Percentiles rank a stretch among this genome's conserved stretches.
Conservation (phyloP, 2,113 vertebrate genomes). For the Rattus norvegicus region GRCr8 NC_086027.1:109912501-109913000, state of each 20-base stretch:
- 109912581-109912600: conserved; percentile 74
- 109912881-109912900: conserved; percentile 68
- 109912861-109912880: conserved; percentile 60
- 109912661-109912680: conserved; percentile 56
- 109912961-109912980: too few species aligned
- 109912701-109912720: conserved; percentile 73
- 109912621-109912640: conserved; percentile 70
- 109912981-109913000: too few species aligned
- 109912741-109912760: conserved; percentile 68
- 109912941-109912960: too few species aligned
- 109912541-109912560: conserved; percentile 64
- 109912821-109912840: conserved; percentile 67
- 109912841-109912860: conserved; percentile 68
- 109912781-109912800: conserved; percentile 56
- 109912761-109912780: conserved; percentile 66
- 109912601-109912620: conserved; percentile 70
- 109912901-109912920: conserved; percentile 35
- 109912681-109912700: conserved; percentile 76
- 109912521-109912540: conserved; percentile 61
- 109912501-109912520: conserved; percentile 60
- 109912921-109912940: neutral
- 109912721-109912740: conserved; percentile 71
- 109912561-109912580: conserved; percentile 67
- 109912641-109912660: conserved; percentile 65
- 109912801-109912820: conserved; percentile 52